phyloP scores from a whole-genome alignment of 2,113 vertebrate species.

The Varanus salvator region DNA sequence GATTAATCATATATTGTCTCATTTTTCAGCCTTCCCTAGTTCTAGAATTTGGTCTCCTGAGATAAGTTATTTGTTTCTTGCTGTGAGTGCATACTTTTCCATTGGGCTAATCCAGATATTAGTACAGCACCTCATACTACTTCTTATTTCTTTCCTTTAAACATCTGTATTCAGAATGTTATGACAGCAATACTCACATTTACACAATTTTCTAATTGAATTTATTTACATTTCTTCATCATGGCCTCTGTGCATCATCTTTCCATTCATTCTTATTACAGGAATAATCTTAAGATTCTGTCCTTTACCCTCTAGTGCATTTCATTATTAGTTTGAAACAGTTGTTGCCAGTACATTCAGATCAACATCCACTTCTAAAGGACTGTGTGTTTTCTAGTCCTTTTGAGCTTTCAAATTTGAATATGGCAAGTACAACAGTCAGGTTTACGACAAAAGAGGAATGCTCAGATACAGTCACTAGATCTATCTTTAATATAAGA shows the following conservation, averaged over 20 bases:
- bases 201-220: background rate
- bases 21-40: background rate
- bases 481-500: background rate
- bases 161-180: background rate
- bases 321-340: slow-evolving; percentile 17
- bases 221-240: background rate
- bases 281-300: background rate
- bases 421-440: background rate
- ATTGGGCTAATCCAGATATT: slow-evolving; percentile 1
- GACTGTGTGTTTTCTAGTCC: background rate
- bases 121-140: background rate
- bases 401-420: slow-evolving; percentile 12
- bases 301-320: slow-evolving; percentile 7
- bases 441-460: background rate
- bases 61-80: background rate
- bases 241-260: background rate
- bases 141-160: slow-evolving; percentile 5
- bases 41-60: background rate
- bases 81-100: background rate
- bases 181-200: slow-evolving; percentile 4
- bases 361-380: slow-evolving; percentile 10
- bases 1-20: accelerated
- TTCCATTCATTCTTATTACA: slow-evolving; percentile 34
- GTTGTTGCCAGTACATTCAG: slow-evolving; percentile 6
- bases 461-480: background rate